These are phyloP conservation scores for Xenentodon cancila DNA, from an alignment of 2,797 vertebrate genomes.

Conservation along the genomic window DNA sequence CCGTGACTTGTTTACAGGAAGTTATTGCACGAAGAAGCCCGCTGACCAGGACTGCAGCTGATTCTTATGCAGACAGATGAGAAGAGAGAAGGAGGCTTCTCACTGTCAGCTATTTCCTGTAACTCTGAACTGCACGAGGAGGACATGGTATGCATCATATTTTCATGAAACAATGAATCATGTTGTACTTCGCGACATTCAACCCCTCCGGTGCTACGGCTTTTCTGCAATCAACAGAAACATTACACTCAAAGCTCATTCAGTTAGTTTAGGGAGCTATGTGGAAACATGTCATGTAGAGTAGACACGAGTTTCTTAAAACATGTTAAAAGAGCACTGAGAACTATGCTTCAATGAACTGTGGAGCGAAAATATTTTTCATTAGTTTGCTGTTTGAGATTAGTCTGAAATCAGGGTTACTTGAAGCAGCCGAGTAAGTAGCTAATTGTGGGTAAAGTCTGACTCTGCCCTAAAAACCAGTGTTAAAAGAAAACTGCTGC, in stretches of 20 bases:
- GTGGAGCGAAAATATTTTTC: no score
- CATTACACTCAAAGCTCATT: not conserved
- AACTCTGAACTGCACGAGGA: slow-evolving; percentile 52
- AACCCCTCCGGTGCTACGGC: slow-evolving; percentile 4
- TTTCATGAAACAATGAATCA: slow-evolving; percentile 41
- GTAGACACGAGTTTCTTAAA: no score
- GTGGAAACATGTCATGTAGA: no score
- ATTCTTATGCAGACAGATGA: slow-evolving; percentile 77
- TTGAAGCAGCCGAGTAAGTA: no score
- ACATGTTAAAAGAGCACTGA: no score
- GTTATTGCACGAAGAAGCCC: slow-evolving; percentile 79
- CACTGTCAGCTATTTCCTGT: slow-evolving; percentile 87
- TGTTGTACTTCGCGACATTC: not conserved
- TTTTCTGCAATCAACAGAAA: slow-evolving; percentile 9
- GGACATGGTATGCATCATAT: slow-evolving; percentile 65
- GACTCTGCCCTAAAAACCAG: no score
- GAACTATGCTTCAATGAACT: no score
- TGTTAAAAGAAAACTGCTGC: no score
- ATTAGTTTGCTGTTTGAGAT: no score
- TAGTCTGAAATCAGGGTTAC: no score
- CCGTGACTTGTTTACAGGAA: slow-evolving; percentile 84
- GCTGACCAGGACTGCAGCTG: slow-evolving; percentile 68
- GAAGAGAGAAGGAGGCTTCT: slow-evolving; percentile 81
- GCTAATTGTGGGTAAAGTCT: no score
- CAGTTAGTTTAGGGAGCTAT: no score